Evolutionary conservation across 2,888 invertebrate genomes (phyloP), one percentile per base, ranked within the genome.

Genomic region (Eremobia ochroleuca): DNA sequence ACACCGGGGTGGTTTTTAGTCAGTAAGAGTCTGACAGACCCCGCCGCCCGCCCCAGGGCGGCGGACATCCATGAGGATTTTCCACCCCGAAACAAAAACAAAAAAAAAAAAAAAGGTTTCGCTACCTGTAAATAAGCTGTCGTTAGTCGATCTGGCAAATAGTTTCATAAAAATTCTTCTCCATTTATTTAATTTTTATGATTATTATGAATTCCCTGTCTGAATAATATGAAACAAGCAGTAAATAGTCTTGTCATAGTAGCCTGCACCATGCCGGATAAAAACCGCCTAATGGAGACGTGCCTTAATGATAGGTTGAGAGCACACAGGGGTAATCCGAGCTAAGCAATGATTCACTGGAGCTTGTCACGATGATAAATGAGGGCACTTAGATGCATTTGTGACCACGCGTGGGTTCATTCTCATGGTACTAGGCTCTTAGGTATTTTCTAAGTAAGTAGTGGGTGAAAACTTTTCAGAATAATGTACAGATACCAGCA

Each of bases 311-410:
- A 77, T 64, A 75, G 55, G 46, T 37, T 76, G 77, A 82, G 46
- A 55, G 77, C 74, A 76, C 55, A 82, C 43, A 58, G 62, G n/a
- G 21, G 55, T 78, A 78, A 78, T 78, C 82, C 62, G 37, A 82
- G 76, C 76, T 64, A 37, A 77, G 76, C 68, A 65, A 80, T 83
- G 81, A 85, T 81, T 80, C 73, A 81, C 62, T 64, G n/a, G 52
- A 68, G 68, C 85, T 65, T 55, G 85, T 79, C 85, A 80, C 73
- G 55, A 80, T 81, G 80, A 81, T 73, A 49, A 69, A 85, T 66
- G 80, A 79, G 25, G 49, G 52, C 43, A 74, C 69, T 84, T 59
- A 67, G 37, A 76, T 78, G 78, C 82, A 81, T 62, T 77, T 78
- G 76, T 76, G 76, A 31, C 55, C 62, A 28, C 52, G 55, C 15